Percentiles rank a stretch among this genome's conserved stretches.
These are phyloP conservation scores for Drosophila aff. DNA, from an alignment of 1,140 invertebrate genomes.

Conservation along the genomic window DNA sequence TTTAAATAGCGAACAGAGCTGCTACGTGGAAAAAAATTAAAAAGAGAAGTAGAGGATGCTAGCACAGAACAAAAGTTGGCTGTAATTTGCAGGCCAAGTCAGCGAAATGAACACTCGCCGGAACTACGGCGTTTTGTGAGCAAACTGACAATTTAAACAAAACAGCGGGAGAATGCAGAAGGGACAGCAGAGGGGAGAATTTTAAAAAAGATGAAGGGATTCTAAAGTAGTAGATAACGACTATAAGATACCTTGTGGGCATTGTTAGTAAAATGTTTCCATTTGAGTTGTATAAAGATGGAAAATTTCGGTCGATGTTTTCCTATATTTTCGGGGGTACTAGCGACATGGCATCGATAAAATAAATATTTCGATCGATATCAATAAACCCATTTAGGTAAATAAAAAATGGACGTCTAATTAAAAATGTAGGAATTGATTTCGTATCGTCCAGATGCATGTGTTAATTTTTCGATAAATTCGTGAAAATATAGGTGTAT, in stretches of 20 bases:
- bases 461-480: background rate
- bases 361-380: too few relatives aligned
- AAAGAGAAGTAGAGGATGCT: background rate
- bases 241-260: background rate
- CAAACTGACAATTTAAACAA: constrained; percentile 68
- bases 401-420: too few relatives aligned
- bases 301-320: too few relatives aligned
- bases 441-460: background rate
- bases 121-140: constrained; percentile 75
- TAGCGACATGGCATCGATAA: too few relatives aligned
- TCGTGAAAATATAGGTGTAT: background rate
- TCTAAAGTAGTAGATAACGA: background rate
- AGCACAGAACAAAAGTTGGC: constrained; percentile 56
- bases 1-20: constrained; percentile 25
- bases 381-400: too few relatives aligned
- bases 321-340: too few relatives aligned
- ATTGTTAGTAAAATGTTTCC: background rate
- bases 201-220: background rate
- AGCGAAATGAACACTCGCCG: constrained; percentile 75
- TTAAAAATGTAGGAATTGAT: too few relatives aligned
- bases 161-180: constrained; percentile 22
- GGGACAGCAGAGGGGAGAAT: constrained; percentile 9
- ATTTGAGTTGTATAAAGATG: too few relatives aligned
- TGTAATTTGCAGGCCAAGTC: constrained; percentile 71
- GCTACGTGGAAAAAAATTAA: background rate